Evolutionary conservation across 2,113 vertebrate species (phyloP).

Genomic region (Poeciliopsis prolifica): DNA sequence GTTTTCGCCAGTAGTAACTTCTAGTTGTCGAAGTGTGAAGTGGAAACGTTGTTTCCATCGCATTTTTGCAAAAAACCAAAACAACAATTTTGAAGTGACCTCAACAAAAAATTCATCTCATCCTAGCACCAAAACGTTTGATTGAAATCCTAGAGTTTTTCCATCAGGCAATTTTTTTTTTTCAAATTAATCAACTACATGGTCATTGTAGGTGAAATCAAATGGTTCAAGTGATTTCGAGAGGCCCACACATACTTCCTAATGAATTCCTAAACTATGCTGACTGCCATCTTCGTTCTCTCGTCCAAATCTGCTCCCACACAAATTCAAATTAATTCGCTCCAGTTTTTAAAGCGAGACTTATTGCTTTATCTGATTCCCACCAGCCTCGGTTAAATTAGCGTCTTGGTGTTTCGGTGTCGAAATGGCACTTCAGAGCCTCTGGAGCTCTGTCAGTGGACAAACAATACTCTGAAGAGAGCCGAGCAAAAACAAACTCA

Average conservation of each 20-base stretch:
- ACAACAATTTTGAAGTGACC: too few relatives aligned
- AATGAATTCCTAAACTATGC: not conserved
- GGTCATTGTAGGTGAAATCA: not conserved
- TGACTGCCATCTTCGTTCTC: not conserved
- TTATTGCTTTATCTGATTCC: slow-evolving; percentile 1
- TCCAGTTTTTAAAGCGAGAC: not conserved
- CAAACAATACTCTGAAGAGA: slow-evolving; percentile 40
- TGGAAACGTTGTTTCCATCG: too few relatives aligned
- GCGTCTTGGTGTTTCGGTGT: slow-evolving; percentile 10
- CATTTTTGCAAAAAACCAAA: too few relatives aligned
- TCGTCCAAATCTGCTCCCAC: not conserved
- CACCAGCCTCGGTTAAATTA: slow-evolving; percentile 22
- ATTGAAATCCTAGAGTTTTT: too few relatives aligned
- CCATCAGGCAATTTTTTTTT: too few relatives aligned
- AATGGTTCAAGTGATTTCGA: too few relatives aligned
- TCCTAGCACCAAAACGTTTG: too few relatives aligned
- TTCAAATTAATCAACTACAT: too few relatives aligned
- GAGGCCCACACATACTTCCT: not conserved
- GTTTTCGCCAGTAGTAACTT: too few relatives aligned
- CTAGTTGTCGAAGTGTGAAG: too few relatives aligned
- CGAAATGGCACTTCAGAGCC: slow-evolving; percentile 28
- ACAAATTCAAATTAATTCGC: not conserved
- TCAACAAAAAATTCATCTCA: too few relatives aligned
- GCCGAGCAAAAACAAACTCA: slow-evolving; percentile 27
- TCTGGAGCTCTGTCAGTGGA: slow-evolving; percentile 39